Conservation (phyloP, 1,140 invertebrate genomes). For the Pararge aegeria region DNA sequence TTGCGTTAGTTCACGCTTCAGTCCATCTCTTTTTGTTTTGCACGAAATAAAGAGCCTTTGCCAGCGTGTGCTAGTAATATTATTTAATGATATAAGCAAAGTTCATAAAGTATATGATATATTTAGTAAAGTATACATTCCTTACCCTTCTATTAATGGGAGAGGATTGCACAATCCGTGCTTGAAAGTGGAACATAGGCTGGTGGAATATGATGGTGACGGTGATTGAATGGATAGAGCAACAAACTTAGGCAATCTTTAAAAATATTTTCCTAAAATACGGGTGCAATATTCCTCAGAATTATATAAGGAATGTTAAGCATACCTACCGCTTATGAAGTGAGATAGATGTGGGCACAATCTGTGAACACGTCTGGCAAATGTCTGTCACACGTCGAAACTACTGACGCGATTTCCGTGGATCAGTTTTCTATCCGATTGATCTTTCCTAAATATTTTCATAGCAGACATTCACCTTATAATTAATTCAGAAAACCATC, state of each 20-base stretch:
- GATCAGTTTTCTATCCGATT: slow-evolving; percentile 36
- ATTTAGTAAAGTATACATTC: too few relatives aligned
- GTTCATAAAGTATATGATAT: too few relatives aligned
- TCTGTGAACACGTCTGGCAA: slow-evolving; percentile 46
- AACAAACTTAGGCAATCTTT: too few relatives aligned
- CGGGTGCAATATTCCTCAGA: slow-evolving; percentile 20
- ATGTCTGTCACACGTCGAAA: slow-evolving; percentile 52
- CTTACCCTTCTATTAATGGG: too few relatives aligned
- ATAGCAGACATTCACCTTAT: slow-evolving; percentile 13
- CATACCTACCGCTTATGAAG: slow-evolving; percentile 29
- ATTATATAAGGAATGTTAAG: slow-evolving; percentile 14
- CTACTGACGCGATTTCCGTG: slow-evolving; percentile 29
- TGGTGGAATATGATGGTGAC: too few relatives aligned
- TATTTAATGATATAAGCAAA: too few relatives aligned
- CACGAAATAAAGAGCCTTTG: slow-evolving; percentile 4
- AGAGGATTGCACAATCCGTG: too few relatives aligned
- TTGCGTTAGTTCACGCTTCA: not conserved
- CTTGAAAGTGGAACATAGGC: too few relatives aligned
- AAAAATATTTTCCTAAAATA: slow-evolving; percentile 17
- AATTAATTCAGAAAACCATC: too few relatives aligned
- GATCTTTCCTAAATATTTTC: slow-evolving; percentile 18
- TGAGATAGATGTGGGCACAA: slow-evolving; percentile 43
- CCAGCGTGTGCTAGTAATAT: too few relatives aligned
- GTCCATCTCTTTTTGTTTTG: slow-evolving; percentile 14
- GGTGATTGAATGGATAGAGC: too few relatives aligned